Evolutionary conservation across 1,140 invertebrate genomes (phyloP), one percentile per base, ranked within the genome.

Genomic region (Brachionus asplanchnoidis): DNA sequence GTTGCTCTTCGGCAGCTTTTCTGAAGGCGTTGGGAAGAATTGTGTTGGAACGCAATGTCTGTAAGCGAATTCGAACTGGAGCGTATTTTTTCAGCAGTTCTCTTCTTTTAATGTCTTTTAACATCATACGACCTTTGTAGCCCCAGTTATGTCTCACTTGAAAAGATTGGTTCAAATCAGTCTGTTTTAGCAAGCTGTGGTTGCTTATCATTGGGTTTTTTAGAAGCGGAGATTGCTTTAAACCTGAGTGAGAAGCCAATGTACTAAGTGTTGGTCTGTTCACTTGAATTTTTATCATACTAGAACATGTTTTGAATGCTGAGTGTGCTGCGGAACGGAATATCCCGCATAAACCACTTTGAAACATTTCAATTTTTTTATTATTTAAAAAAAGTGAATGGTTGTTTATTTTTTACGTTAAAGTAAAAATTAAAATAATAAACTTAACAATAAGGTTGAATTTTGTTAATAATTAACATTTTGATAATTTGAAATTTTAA

Each of bases 31-130:
- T 68, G 12, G 95, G 95, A 23, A 97, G 88, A 86, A 97, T 93
- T 87, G 93, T 91, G 88, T 95, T 95, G 88, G 93, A 94, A 84
- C 94, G 92, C 36, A 97, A 86, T 3, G 93, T 92, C 88, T 95
- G 93, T 0, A 95, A 89, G 84, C 95, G 91, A 20, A 94, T 88
- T 85, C 95, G 91, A 46, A 93, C 92, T 9, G 92, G 90, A 84
- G 92, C 93, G 90, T 93, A 91, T 87, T 96, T 92, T 84, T 92
- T 92, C 2, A 93, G 92, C 85, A 93, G 90, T 87, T 93, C 92
- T 82, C 95, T 91, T 73, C 94, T 91, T 88, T 94, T 95, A 0
- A 94, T 92, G 90, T 97, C 95, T 84, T 93, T 91, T 23, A 93
- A 91, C 95, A 95, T 95, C 86, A 73, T 75, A 23, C 70, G 46